Evolutionary conservation across 2,888 invertebrate species (phyloP).

Genomic region (Caenorhabditis auriculariae): DNA sequence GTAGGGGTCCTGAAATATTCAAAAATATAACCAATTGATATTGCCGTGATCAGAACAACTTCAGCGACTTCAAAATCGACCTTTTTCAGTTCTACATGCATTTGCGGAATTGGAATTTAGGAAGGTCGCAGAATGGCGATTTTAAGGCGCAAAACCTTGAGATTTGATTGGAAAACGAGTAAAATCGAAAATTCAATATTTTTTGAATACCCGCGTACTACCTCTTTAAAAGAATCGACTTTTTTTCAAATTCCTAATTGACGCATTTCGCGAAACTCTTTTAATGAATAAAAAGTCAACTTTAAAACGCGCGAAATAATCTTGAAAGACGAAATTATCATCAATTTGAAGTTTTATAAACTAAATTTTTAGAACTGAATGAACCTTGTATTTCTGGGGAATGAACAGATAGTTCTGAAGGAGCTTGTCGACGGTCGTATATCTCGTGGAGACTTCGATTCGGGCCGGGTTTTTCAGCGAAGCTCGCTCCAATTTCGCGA

Average conservation of each 20-base stretch:
- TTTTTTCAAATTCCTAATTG: too few species aligned
- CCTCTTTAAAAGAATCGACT: too few species aligned
- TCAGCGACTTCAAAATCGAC: not conserved
- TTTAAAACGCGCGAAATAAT: not conserved
- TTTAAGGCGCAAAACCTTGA: too few species aligned
- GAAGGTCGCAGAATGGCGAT: too few species aligned
- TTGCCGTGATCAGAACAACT: too few species aligned
- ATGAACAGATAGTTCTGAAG: slow-evolving; percentile 92
- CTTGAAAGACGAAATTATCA: not conserved
- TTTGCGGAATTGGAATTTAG: too few species aligned
- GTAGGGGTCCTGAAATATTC: slow-evolving; percentile 80
- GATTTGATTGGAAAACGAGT: too few species aligned
- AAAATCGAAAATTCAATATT: too few species aligned
- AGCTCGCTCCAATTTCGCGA: slow-evolving; percentile 91
- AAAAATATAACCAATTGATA: slow-evolving; percentile 4
- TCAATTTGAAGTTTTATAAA: not conserved
- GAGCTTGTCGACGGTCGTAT: slow-evolving; percentile 94
- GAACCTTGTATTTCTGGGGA: slow-evolving; percentile 89
- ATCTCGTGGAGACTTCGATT: slow-evolving; percentile 86
- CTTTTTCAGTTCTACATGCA: not conserved
- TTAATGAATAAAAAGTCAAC: too few species aligned
- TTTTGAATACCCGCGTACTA: too few species aligned
- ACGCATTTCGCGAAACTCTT: too few species aligned
- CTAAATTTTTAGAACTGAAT: slow-evolving; percentile 1
- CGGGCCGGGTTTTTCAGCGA: slow-evolving; percentile 90